Evolutionary conservation across 2,888 invertebrate species (phyloP), one percentile per base, ranked within the genome.

Genomic region (Luperina nickerlii): DNA sequence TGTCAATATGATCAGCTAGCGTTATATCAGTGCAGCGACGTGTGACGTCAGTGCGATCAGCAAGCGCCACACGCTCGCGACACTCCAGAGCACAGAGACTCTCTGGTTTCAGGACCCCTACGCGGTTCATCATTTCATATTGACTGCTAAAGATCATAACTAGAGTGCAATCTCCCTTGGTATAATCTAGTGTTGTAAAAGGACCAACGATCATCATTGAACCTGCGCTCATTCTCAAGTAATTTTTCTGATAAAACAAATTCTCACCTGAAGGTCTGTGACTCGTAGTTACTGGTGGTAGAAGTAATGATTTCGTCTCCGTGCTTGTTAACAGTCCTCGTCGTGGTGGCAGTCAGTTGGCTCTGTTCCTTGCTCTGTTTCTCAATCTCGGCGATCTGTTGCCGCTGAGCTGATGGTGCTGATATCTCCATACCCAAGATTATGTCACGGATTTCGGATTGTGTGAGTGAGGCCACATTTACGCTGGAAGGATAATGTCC

Each of bases 351-450:
- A 0, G 99, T 99, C 67, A 99, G 97, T 94, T 99, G 99, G 38
- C 98, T 98, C 96, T 99, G 99, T 94, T 99, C 99, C 94, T 99
- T 99, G 70, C 99, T 99, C 97, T 99, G 99, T 94, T 99, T 99
- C 96, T 99, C 99, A 89, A 99, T 99, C 96, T 99, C 99, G 5
- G 99, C 99, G 90, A 99, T 99, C 96, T 99, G 99, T 94, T 99
- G 99, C 68, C 99, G 97, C 93, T 99, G 99, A 0, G 99, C 99
- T 0, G 99, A 99, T 0, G 99, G 99, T 2, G 99, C 99, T 24
- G 99, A 99, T 88, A 99, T 99, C 97, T 99, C 99, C 99, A 99
- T 99, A 91, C 99, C 99, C 83, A 99, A 97, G 91, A 99, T 99
- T 88, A 99, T 99, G 95, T 99, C 99, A 78, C 99, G 98, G 93